A percentile compares a stretch with the other conserved stretches of the same genome.
Evolutionary conservation across 2,113 vertebrate genomes (phyloP).

Genomic region (Phycodurus eques): DNA sequence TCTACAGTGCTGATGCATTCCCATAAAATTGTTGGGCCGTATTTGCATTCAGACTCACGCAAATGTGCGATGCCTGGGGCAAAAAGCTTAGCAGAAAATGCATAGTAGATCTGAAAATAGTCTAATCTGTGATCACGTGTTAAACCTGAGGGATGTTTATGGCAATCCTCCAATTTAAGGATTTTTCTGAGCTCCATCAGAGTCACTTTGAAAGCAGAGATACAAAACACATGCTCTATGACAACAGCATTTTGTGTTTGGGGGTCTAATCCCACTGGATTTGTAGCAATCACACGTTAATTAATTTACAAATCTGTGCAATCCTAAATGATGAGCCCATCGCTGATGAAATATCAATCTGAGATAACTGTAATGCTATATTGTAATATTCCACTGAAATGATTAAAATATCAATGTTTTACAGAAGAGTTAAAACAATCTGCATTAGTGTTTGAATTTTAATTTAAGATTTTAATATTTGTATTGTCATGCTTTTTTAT

Average conservation of each 20-base stretch:
- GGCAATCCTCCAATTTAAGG: conserved; percentile 30
- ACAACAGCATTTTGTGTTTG: conserved; percentile 29
- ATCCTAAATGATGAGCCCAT: conserved; percentile 11
- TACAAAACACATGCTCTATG: conserved; percentile 43
- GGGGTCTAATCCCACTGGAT: conserved; percentile 31
- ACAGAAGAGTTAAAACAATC: neutral
- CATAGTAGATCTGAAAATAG: conserved; percentile 40
- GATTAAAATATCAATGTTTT: neutral
- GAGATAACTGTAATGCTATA: conserved; percentile 12
- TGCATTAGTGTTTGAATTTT: neutral
- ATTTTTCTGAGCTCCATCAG: conserved; percentile 32
- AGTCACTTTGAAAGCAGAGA: conserved; percentile 26
- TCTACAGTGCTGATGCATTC: conserved; percentile 17
- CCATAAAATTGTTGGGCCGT: conserved; percentile 25
- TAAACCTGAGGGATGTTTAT: conserved; percentile 41
- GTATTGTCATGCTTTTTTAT: neutral
- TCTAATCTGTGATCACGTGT: conserved; percentile 48
- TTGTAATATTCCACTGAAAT: neutral
- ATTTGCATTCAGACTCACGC: neutral
- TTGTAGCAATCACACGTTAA: conserved; percentile 47
- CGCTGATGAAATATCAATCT: conserved; percentile 16
- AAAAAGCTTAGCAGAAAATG: conserved; percentile 36
- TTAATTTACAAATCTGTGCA: conserved; percentile 35
- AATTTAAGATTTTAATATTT: neutral
- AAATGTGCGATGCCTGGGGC: conserved; percentile 27